A percentile compares a stretch with the other conserved stretches of the same genome.
Conservation (phyloP, 2,797 vertebrate genomes). For the Sebastes itinus region DNA sequence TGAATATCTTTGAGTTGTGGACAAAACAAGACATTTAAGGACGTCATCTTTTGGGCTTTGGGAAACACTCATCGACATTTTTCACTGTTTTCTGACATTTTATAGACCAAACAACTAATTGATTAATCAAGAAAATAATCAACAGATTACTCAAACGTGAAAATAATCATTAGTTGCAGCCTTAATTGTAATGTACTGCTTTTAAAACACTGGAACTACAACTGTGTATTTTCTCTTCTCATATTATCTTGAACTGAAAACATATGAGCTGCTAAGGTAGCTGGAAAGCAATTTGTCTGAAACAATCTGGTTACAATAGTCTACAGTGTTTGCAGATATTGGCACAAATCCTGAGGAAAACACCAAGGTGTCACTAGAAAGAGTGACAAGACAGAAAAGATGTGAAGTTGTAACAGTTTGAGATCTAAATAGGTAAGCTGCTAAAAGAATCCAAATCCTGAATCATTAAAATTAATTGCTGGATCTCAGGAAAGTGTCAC, state of each 20-base stretch:
- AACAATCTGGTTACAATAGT: not conserved
- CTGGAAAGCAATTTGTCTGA: not conserved
- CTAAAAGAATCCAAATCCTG: conserved; percentile 9
- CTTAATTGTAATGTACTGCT: not conserved
- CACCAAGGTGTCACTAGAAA: conserved; percentile 17
- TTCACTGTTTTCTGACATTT: too few species aligned
- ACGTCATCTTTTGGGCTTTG: too few species aligned
- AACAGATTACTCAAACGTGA: too few species aligned
- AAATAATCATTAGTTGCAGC: too few species aligned
- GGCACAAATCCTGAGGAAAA: conserved; percentile 11
- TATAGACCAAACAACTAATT: too few species aligned
- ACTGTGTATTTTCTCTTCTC: not conserved
- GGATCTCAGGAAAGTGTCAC: conserved; percentile 12
- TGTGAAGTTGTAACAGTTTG: conserved; percentile 31
- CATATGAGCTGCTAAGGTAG: not conserved
- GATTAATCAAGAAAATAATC: too few species aligned
- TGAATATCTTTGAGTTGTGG: too few species aligned
- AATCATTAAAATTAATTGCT: conserved; percentile 27
- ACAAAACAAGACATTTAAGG: too few species aligned
- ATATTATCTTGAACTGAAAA: not conserved
- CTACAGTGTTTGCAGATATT: not conserved
- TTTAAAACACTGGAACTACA: not conserved
- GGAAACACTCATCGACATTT: too few species aligned
- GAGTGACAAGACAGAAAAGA: conserved; percentile 11
- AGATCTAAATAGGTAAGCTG: conserved; percentile 23